Conservation (phyloP, 2,113 vertebrate genomes). For the Hassar affinis region DNA sequence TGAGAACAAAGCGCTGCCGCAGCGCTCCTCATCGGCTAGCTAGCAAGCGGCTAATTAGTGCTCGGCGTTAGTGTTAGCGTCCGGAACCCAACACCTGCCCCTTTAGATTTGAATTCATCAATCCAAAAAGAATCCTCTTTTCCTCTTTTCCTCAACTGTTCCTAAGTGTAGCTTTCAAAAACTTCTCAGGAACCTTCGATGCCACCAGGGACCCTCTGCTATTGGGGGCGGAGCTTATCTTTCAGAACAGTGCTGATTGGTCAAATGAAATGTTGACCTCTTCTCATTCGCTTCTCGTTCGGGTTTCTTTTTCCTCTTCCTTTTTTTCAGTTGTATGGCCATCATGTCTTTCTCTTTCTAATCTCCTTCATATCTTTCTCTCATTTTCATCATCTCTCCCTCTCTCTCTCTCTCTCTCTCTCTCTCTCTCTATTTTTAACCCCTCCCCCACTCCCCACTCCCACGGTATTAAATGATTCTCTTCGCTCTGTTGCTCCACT, state of each 20-base stretch:
- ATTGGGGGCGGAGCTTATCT: not conserved
- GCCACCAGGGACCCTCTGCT: not conserved
- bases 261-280: too few species aligned
- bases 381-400: not conserved
- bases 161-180: too few species aligned
- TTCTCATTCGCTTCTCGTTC: too few species aligned
- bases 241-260: not conserved
- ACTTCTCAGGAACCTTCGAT: not conserved
- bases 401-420: not conserved
- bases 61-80: not conserved
- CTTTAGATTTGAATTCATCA: not conserved
- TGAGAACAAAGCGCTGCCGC: not conserved
- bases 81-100: not conserved
- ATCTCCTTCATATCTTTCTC: not conserved
- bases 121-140: too few species aligned
- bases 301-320: too few species aligned
- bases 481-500: conserved; percentile 44
- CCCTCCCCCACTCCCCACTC: conserved; percentile 22
- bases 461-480: conserved; percentile 47
- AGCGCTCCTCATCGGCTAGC: not conserved
- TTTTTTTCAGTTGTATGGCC: not conserved
- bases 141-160: too few species aligned
- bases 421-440: not conserved
- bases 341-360: not conserved
- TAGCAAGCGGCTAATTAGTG: not conserved